Evolutionary conservation across 2,113 vertebrate genomes (phyloP).

Genomic region (Arothron firmamentum): DNA sequence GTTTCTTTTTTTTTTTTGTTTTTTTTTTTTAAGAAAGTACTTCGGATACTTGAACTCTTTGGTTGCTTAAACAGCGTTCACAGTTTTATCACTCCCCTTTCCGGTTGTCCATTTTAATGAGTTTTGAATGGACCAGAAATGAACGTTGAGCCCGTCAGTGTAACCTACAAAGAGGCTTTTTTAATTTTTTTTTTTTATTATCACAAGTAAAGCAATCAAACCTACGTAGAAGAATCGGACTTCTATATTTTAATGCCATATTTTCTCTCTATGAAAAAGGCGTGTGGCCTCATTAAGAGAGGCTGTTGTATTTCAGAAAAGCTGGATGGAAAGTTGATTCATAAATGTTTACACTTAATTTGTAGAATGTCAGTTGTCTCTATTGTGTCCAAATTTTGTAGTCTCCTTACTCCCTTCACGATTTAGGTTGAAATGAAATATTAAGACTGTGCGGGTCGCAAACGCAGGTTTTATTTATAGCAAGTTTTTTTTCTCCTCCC

Average conservation of each 20-base stretch:
- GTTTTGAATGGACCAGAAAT: conserved; percentile 61
- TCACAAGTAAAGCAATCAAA: conserved; percentile 74
- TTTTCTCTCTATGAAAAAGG: conserved; percentile 75
- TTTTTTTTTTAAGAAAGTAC: conserved; percentile 52
- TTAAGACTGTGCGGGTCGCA: conserved; percentile 83
- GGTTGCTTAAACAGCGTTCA: conserved; percentile 63
- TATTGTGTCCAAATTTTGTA: conserved; percentile 77
- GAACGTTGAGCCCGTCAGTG: conserved; percentile 63
- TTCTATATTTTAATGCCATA: conserved; percentile 75
- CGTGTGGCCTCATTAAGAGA: conserved; percentile 73
- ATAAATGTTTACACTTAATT: conserved; percentile 84
- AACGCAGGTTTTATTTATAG: conserved; percentile 96
- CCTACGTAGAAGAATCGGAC: conserved; percentile 74
- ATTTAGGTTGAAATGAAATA: conserved; percentile 68
- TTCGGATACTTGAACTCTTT: conserved; percentile 77
- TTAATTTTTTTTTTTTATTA: no score
- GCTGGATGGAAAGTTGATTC: conserved; percentile 70
- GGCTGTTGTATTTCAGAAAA: conserved; percentile 76
- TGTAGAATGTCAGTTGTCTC: conserved; percentile 74
- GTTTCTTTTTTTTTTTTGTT: background rate
- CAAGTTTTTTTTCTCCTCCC: conserved; percentile 50
- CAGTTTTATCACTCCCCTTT: conserved; percentile 50
- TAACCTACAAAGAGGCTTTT: conserved; percentile 60
- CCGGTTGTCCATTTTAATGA: conserved; percentile 55
- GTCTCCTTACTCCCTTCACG: conserved; percentile 44